Evolutionary conservation across 2,888 invertebrate genomes (phyloP).

Genomic region (Limnephilus rhombicus): DNA sequence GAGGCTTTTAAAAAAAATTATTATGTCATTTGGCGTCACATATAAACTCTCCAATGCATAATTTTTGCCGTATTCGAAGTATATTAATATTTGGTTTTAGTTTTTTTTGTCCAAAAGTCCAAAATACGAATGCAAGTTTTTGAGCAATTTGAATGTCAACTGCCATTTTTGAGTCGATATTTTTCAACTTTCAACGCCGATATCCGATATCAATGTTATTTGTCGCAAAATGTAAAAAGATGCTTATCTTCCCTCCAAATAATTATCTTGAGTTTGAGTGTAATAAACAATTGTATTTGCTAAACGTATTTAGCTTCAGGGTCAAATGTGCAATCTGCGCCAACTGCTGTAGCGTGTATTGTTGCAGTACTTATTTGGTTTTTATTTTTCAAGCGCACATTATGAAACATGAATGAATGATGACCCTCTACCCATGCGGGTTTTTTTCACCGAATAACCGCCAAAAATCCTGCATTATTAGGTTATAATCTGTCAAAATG

Average conservation of each 20-base stretch:
- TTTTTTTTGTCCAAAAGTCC: background rate
- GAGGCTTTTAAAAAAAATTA: background rate
- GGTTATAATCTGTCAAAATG: background rate
- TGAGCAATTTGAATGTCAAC: background rate
- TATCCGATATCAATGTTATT: background rate
- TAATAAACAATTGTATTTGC: background rate
- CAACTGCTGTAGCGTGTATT: background rate
- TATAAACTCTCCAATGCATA: background rate
- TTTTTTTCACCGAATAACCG: background rate
- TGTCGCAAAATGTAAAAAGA: background rate
- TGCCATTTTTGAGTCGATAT: background rate
- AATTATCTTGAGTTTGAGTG: background rate
- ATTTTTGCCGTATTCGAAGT: background rate
- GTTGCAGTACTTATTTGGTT: background rate
- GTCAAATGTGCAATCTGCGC: background rate
- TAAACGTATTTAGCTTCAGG: background rate
- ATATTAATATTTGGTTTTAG: background rate
- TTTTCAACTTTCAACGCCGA: background rate
- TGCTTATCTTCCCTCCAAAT: background rate
- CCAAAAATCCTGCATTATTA: background rate
- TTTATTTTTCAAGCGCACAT: background rate
- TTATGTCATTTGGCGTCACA: background rate
- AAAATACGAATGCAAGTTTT: background rate
- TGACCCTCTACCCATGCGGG: background rate
- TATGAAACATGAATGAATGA: background rate